Evolutionary conservation across 2,113 vertebrate genomes (phyloP).

Genomic region (Ceuthmochares aereus): DNA sequence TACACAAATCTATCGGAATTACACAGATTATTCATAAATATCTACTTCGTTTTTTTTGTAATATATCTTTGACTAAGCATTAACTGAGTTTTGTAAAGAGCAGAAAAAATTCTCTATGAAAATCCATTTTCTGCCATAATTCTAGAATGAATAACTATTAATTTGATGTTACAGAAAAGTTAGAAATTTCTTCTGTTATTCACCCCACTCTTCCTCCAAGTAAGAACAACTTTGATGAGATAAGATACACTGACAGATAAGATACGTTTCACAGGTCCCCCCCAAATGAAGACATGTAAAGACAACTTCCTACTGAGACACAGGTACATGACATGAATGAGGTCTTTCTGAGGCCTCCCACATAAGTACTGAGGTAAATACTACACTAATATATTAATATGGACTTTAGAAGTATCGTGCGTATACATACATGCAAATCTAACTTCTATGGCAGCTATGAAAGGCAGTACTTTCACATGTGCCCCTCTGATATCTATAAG

Average conservation of each 20-base stretch:
- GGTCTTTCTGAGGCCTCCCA: background rate
- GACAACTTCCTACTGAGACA: background rate
- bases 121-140: background rate
- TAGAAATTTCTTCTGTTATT: background rate
- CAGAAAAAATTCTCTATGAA: background rate
- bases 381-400: background rate
- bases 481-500: background rate
- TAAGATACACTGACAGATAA: background rate
- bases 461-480: background rate
- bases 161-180: background rate
- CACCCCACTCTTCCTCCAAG: background rate
- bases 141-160: background rate
- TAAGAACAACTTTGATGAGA: background rate
- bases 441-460: background rate
- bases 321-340: background rate
- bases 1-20: background rate
- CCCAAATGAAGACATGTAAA: background rate
- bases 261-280: background rate
- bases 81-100: background rate
- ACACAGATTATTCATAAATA: background rate
- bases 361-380: background rate
- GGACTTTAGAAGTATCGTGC: background rate
- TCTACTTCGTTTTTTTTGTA: background rate
- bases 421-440: background rate
- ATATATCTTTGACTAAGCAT: background rate